These are phyloP conservation scores for Eristalinus sepulchralis DNA, from an alignment of 2,888 invertebrate species.

Conservation along the genomic window DNA sequence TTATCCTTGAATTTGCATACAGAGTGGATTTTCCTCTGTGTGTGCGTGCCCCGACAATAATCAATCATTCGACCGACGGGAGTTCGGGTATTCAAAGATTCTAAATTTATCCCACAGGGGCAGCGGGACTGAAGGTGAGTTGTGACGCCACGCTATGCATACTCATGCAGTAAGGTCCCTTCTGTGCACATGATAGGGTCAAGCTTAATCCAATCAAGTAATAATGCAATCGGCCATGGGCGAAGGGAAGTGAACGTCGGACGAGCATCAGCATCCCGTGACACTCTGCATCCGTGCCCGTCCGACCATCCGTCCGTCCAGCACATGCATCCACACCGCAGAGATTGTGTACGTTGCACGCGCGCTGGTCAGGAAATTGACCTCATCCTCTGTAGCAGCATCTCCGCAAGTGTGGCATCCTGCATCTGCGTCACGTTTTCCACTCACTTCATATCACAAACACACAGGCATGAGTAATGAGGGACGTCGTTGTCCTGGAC, in stretches of 20 bases:
- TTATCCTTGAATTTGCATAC: not conserved
- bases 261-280: constrained; percentile 19
- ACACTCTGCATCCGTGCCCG: constrained; percentile 30
- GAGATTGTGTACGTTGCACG: constrained; percentile 33
- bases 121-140: constrained; percentile 4
- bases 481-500: not conserved
- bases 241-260: not conserved
- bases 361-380: constrained; percentile 63
- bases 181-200: constrained; percentile 23
- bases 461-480: not conserved
- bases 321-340: not conserved
- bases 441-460: constrained; percentile 40
- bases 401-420: constrained; percentile 25
- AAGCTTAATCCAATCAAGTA: constrained; percentile 63
- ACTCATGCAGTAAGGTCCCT: not conserved
- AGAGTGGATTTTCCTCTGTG: not conserved
- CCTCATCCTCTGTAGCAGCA: constrained; percentile 25
- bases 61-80: not conserved
- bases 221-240: constrained; percentile 38
- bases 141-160: not conserved
- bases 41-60: not conserved
- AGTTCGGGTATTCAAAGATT: not conserved
- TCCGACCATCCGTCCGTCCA: not conserved
- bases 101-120: not conserved
- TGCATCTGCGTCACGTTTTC: constrained; percentile 63